Conservation (phyloP, 2,113 vertebrate genomes). For the Steatornis caripensis region DNA sequence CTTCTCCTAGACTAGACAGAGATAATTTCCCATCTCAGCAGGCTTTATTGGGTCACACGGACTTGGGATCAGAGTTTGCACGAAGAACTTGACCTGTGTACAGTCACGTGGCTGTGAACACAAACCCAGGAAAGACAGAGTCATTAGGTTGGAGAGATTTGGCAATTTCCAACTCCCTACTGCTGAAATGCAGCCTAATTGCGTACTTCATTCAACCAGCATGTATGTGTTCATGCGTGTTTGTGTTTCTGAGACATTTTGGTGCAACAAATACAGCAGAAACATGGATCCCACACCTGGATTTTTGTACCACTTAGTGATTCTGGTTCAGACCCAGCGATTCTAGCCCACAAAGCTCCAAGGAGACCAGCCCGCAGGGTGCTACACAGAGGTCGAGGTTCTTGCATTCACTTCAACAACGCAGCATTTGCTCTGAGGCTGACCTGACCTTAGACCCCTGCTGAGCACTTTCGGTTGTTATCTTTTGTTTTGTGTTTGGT, state of each 20-base stretch:
- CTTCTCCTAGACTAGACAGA: neutral
- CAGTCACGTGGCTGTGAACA: neutral
- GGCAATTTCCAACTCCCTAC: neutral
- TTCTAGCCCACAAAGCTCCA: neutral
- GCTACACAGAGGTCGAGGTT: neutral
- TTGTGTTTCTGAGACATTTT: neutral
- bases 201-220: neutral
- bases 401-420: neutral
- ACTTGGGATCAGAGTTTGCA: neutral
- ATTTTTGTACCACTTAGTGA: neutral
- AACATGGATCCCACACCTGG: neutral
- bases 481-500: accelerated
- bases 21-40: neutral
- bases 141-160: neutral
- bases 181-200: neutral
- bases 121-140: neutral
- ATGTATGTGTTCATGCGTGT: accelerated
- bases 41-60: neutral
- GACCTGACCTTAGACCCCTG: neutral
- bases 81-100: neutral
- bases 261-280: neutral
- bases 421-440: neutral
- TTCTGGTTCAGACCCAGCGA: neutral
- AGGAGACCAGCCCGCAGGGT: neutral
- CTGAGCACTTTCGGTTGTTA: neutral